Evolutionary conservation across 2,888 invertebrate genomes (phyloP), one percentile per base, ranked within the genome.

Genomic region (Pandemis heparana): DNA sequence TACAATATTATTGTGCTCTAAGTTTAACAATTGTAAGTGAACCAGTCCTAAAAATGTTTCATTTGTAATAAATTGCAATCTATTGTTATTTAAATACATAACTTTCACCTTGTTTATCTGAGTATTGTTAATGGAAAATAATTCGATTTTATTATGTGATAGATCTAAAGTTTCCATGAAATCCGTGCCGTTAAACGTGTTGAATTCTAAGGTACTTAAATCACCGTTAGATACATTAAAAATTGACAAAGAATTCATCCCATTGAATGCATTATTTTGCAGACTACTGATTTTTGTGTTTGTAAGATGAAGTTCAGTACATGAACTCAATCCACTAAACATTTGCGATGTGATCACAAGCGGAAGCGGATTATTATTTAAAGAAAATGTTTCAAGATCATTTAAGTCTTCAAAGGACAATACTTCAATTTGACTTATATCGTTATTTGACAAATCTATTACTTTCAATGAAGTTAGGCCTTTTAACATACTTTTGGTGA

Each of bases 31-130:
- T 5, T 51, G n/a, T 12, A 74, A 43, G 14, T 70, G 23, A 43
- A 5, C 39, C 10, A 74, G 43, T 12, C 53, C 65, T 14, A 12
- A 32, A 61, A 74, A 74, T 4, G 70, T 70, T 53, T 43, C 23
- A n/a, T n/a, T 41, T 5, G 59, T 65, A 6, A 74, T n/a, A 61
- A 43, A 10, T 61, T 32, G 32, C 5, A 74, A 16, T 56, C 32
- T 64, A 60, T 74, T 74, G n/a, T 74, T 5, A 32, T 65, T 48
- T 38, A 74, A 60, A 65, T 74, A 43, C 51, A 74, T 61, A n/a
- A 14, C 16, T 65, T 65, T 65, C 7, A 70, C 69, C 12, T n/a
- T 51, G 18, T 65, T 69, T 8, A 74, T 65, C 18, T 53, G 18
- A 3, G 69, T 53, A 14, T 74, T 74, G 38, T 74, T 70, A 38